These are phyloP conservation scores for Hippoglossus stenolepis DNA, from an alignment of 2,113 vertebrate genomes.

Conservation along the genomic window DNA sequence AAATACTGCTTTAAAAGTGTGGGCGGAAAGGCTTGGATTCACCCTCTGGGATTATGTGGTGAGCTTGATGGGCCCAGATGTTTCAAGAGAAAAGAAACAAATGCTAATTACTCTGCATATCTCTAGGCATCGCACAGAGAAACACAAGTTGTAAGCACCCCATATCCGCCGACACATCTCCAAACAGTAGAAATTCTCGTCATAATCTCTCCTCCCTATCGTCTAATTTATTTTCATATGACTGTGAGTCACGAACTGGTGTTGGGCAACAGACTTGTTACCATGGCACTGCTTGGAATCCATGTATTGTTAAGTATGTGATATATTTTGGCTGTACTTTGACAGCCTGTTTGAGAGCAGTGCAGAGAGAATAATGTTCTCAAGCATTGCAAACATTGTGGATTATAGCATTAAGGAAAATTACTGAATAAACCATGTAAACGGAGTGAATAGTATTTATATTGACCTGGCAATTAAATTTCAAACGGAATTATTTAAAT, in stretches of 20 bases:
- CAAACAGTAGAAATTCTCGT: conserved; percentile 30
- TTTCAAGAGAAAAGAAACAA: conserved; percentile 77
- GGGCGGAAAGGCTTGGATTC: conserved; percentile 61
- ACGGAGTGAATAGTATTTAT: background rate
- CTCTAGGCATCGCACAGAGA: conserved; percentile 63
- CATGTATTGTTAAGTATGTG: conserved; percentile 41
- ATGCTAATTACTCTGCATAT: conserved; percentile 77
- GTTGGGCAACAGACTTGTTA: conserved; percentile 37
- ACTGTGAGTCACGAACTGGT: conserved; percentile 51
- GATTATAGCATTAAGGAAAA: too few relatives aligned
- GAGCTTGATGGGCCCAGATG: conserved; percentile 78
- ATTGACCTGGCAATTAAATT: conserved; percentile 3
- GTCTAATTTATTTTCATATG: conserved; percentile 36
- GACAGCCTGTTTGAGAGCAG: conserved; percentile 23
- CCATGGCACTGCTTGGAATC: conserved; percentile 37
- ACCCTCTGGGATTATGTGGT: conserved; percentile 65
- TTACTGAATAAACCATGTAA: too few relatives aligned
- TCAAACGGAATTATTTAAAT: background rate
- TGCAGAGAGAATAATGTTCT: conserved; percentile 1
- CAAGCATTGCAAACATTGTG: conserved; percentile 7
- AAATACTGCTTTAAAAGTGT: conserved; percentile 54
- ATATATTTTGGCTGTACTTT: conserved; percentile 26
- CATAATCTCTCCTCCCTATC: conserved; percentile 7
- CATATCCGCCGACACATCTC: conserved; percentile 54
- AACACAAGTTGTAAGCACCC: conserved; percentile 54